Evolutionary conservation across 2,888 invertebrate species (phyloP), one percentile per base, ranked within the genome.

Genomic region (Slavum lentiscoides): DNA sequence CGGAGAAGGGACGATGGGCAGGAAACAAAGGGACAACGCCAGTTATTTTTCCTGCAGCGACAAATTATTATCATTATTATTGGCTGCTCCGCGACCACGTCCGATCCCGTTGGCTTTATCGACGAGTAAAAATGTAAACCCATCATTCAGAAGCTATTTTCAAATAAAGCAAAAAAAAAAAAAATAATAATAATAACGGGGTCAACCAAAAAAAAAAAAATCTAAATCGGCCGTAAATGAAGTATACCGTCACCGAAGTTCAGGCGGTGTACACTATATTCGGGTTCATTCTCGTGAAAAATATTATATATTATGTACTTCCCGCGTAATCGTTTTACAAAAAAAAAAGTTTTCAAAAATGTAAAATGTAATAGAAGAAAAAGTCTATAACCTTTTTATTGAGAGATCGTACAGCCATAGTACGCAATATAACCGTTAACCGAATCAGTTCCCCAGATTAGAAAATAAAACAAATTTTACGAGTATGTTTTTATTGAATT

Each of bases 31-130:
- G 68, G 68, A 4, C 7, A 19, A 15, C n/a, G 59, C 43, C 59
- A 61, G 68, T 76, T 68, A 68, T 76, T 76, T 69, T 76, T 61
- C 59, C 76, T 69, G 76, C 30, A 4, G 30, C 30, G 30, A 69
- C 76, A 61, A 76, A 76, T 76, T 76, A 76, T 76, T 76, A 76
- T 76, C 68, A 59, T 59, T n/a, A n/a, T 30, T 30, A 30, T 30
- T 4, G 30, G 30, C 30, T 30, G 30, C 17, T 68, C 66, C 76
- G 49, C 43, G 43, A 1, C 43, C 68, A 19, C 76, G 68, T 74
- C 19, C 49, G 49, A 68, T 69, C 59, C 23, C 59, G 49, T 49
- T 21, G 37, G 39, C 37, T 9, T n/a, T 66, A 66, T 53, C 19
- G 15, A 37, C n/a, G 58, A 75, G 68, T 75, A 68, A 68, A 68